A percentile compares a stretch with the other conserved stretches of the same genome.
Evolutionary conservation across 2,888 invertebrate species (phyloP).

Genomic region (Eudasyphora cyanicolor): DNA sequence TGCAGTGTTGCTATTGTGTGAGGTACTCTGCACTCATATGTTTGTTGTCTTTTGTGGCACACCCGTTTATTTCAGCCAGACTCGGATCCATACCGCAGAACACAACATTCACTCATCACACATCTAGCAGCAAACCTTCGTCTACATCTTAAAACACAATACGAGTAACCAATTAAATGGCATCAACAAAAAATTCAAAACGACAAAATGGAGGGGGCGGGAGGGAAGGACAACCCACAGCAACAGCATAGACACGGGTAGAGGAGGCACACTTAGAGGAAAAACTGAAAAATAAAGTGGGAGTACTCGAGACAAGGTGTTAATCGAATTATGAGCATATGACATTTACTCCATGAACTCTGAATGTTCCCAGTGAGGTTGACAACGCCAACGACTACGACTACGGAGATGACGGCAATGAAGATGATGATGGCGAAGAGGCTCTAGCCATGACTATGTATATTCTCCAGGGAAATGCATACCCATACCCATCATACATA

Average conservation of each 20-base stretch:
- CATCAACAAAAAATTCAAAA: constrained; percentile 20
- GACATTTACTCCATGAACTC: constrained; percentile 42
- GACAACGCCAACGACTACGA: background rate
- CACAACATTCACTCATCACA: background rate
- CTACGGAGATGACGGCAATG: background rate
- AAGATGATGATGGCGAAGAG: constrained; percentile 27
- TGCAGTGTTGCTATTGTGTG: background rate
- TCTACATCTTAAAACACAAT: constrained; percentile 52
- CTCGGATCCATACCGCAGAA: background rate
- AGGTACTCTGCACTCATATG: background rate
- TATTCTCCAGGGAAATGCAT: background rate
- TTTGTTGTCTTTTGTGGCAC: constrained; percentile 22
- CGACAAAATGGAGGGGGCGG: background rate
- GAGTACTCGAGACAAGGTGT: constrained; percentile 66
- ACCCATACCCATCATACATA: background rate
- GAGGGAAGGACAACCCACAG: background rate
- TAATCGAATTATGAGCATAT: constrained; percentile 69
- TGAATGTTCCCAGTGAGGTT: background rate
- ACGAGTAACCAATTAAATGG: constrained; percentile 62
- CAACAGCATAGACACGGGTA: background rate
- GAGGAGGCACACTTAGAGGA: background rate
- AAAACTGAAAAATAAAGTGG: constrained; percentile 54
- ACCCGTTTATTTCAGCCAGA: constrained; percentile 25
- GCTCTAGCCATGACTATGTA: background rate
- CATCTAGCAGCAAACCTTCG: constrained; percentile 11